These are phyloP conservation scores for Temnothorax unifasciatus DNA, from an alignment of 2,888 invertebrate species.

Conservation along the genomic window DNA sequence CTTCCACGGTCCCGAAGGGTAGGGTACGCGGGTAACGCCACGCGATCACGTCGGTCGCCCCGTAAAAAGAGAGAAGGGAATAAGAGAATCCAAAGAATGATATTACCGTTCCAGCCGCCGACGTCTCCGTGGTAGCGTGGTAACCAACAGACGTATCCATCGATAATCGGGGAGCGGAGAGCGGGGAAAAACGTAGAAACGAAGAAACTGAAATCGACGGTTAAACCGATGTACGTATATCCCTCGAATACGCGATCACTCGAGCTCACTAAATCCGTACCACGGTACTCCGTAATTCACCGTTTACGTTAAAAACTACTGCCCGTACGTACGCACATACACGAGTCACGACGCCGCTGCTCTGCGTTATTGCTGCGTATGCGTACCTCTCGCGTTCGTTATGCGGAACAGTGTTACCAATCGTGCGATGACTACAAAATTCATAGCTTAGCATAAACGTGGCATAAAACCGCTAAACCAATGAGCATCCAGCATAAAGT, in stretches of 20 bases:
- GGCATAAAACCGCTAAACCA: too few species aligned
- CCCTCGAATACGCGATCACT: neutral
- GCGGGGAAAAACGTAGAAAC: slow-evolving; percentile 19
- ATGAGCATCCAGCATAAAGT: too few species aligned
- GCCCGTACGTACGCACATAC: neutral
- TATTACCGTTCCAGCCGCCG: slow-evolving; percentile 50
- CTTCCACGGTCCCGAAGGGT: too few species aligned
- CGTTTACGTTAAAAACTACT: slow-evolving; percentile 25
- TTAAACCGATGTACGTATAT: neutral
- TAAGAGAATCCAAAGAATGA: neutral
- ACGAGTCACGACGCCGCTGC: slow-evolving; percentile 25
- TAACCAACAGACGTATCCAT: slow-evolving; percentile 52
- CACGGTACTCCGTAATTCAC: neutral
- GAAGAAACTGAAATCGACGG: slow-evolving; percentile 44
- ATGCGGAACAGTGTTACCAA: slow-evolving; percentile 20
- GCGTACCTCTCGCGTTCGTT: slow-evolving; percentile 3
- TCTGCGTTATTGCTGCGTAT: neutral
- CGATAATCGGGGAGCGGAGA: neutral
- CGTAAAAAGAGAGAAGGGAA: too few species aligned
- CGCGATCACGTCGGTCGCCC: neutral
- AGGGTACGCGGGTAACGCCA: neutral
- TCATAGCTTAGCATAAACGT: too few species aligned
- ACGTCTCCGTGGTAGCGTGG: slow-evolving; percentile 44
- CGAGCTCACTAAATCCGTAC: neutral
- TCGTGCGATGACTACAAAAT: too few species aligned